Percentiles rank a stretch among this genome's conserved stretches.
Evolutionary conservation across 1,140 invertebrate species (phyloP).

Genomic region (Sycobia sp.): DNA sequence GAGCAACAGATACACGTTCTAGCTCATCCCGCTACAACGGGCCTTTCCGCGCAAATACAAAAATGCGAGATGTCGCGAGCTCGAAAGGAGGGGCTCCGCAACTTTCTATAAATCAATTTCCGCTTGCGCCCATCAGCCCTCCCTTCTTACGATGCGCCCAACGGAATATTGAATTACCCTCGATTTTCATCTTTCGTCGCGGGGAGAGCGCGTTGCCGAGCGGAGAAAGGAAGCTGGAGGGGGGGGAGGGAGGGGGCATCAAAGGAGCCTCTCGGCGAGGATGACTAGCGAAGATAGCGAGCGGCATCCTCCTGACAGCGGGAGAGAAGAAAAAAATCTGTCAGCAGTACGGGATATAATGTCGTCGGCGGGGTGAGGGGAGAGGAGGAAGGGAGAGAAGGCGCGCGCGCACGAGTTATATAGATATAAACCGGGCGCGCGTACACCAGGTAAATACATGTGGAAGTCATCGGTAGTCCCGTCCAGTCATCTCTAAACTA

Average conservation of each 20-base stretch:
- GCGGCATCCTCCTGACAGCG: neutral
- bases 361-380: too few species aligned
- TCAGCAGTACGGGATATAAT: slow-evolving; percentile 23
- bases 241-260: neutral
- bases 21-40: too few species aligned
- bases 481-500: slow-evolving; percentile 54
- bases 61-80: too few species aligned
- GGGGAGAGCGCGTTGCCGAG: too few species aligned
- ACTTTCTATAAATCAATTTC: too few species aligned
- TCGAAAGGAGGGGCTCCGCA: too few species aligned
- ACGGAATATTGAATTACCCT: slow-evolving; percentile 4
- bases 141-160: too few species aligned
- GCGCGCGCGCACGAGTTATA: neutral
- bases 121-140: too few species aligned
- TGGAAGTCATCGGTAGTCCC: slow-evolving; percentile 39
- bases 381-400: neutral
- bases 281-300: slow-evolving; percentile 16
- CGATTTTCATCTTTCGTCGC: slow-evolving; percentile 3
- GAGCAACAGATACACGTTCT: too few species aligned
- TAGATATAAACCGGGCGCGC: neutral
- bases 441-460: slow-evolving; percentile 31
- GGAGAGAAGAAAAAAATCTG: slow-evolving; percentile 13
- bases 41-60: too few species aligned
- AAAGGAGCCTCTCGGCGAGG: slow-evolving; percentile 6
- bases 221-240: too few species aligned